Percentiles rank a stretch among this genome's conserved stretches.
phyloP scores from a whole-genome alignment of 1,140 invertebrate species.

The Leguminivora glycinivorella region DNA sequence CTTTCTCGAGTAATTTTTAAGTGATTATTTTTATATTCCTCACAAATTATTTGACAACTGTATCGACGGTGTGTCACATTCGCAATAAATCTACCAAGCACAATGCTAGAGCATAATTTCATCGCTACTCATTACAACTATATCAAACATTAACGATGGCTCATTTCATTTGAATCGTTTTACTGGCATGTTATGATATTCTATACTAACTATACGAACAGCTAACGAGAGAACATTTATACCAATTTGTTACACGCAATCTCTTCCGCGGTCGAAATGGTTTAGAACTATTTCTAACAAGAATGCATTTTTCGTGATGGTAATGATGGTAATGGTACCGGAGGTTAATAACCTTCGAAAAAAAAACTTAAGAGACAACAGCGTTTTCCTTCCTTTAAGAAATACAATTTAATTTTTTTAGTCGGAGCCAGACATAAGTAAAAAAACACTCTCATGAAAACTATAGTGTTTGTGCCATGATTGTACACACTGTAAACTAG shows the following conservation, averaged over 20 bases:
- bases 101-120: conserved; percentile 2
- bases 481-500: no score
- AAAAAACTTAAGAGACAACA: no score
- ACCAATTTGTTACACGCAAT: conserved; percentile 12
- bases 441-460: no score
- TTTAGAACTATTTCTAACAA: neutral
- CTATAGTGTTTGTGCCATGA: no score
- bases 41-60: neutral
- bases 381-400: neutral
- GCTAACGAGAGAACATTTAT: neutral
- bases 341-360: neutral
- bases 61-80: neutral
- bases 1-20: no score
- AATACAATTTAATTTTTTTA: neutral
- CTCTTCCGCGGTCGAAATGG: neutral
- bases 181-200: conserved; percentile 7
- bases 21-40: no score
- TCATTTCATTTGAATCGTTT: conserved; percentile 18
- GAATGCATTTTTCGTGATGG: neutral
- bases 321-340: neutral
- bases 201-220: neutral
- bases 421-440: neutral
- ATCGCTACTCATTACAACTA: conserved; percentile 11
- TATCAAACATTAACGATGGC: conserved; percentile 11
- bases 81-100: conserved; percentile 1